These are phyloP conservation scores for Brachyptera risi DNA, from an alignment of 2,888 invertebrate genomes.

Conservation along the genomic window DNA sequence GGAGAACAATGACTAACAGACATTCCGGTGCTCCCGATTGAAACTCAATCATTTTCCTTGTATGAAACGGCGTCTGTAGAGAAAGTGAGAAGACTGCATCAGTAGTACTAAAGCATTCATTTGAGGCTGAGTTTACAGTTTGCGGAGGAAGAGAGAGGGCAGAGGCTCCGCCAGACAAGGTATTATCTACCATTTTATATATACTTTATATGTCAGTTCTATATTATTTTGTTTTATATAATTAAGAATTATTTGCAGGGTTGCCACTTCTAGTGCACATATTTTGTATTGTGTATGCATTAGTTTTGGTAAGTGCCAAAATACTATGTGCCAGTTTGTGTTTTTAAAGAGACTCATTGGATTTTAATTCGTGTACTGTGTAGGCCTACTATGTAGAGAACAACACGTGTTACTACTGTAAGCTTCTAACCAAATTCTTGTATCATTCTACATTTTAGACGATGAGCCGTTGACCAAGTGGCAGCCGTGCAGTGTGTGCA, in stretches of 20 bases:
- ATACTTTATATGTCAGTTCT: slow-evolving; percentile 33
- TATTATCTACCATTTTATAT: slow-evolving; percentile 35
- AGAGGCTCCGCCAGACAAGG: slow-evolving; percentile 30
- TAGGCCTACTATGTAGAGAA: neutral
- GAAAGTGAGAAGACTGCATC: slow-evolving; percentile 33
- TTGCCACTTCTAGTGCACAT: slow-evolving; percentile 31
- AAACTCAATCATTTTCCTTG: neutral
- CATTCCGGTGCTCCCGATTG: neutral
- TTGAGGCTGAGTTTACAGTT: slow-evolving; percentile 36
- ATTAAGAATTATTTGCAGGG: slow-evolving; percentile 30
- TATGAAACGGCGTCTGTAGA: neutral
- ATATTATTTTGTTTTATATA: slow-evolving; percentile 28
- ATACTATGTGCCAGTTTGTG: neutral
- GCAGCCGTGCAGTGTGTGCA: slow-evolving; percentile 32
- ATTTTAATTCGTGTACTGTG: neutral
- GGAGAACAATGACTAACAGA: neutral
- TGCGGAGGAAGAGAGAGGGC: slow-evolving; percentile 32
- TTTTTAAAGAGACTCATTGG: neutral
- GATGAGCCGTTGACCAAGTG: slow-evolving; percentile 29
- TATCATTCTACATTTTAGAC: slow-evolving; percentile 1
- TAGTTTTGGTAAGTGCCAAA: slow-evolving; percentile 24
- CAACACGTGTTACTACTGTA: neutral
- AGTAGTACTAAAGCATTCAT: slow-evolving; percentile 35
- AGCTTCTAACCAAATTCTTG: neutral
- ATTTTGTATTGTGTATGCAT: slow-evolving; percentile 23